Base-by-base conservation (phyloP, 2,113 vertebrate genomes). In the Zosterops japonicus region DNA sequence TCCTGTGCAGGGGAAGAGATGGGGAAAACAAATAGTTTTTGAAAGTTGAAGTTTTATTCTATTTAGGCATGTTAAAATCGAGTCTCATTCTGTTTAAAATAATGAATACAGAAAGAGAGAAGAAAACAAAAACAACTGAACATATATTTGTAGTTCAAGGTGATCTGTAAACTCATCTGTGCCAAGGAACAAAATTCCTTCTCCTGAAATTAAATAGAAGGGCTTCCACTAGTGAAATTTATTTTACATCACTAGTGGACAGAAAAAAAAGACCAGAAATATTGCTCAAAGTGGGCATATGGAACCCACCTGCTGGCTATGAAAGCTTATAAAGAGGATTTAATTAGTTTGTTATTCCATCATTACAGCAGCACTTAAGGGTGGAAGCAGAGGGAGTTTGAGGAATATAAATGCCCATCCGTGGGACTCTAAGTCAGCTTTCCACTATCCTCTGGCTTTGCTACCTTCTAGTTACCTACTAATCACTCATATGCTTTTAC, bases 1-100 rank as follows among this genome's bases (percentile, higher is more conserved):
- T 95, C 93, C 91, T 95, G 78, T 88, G 76, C 53, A 89, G 59
- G 17, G 83, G 74, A 97, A 96, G 52, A 95, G 81, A 94, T 71
- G 56, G 33, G 77, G 68, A 71, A 93, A 94, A 94, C 29, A 90
- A 96, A 93, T 24, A 87, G 56, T 70, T 96, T 96, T 96, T 81
- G 39, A 41, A 95, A 83, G 55, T 65, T 57, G 52, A 94, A 56
- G 52, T 81, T 89, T 92, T 77, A 89, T 81, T 97, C 78, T 60
- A 85, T 46, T 93, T 90, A 80, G 39, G 22, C 19, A 68, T 78
- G 46, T 81, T 93, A 87, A 68, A 92, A 49, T 92, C 28, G 69
- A 95, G 41, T 14, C 4, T n/a, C 15, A 46, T 47, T 87, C 47
- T 53, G 8, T 79, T 87, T 79, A 85, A 96, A 91, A 91, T 79